Evolutionary conservation across 2,113 vertebrate species (phyloP), one percentile per base, ranked within the genome.

Genomic region (Meriones unguiculatus): DNA sequence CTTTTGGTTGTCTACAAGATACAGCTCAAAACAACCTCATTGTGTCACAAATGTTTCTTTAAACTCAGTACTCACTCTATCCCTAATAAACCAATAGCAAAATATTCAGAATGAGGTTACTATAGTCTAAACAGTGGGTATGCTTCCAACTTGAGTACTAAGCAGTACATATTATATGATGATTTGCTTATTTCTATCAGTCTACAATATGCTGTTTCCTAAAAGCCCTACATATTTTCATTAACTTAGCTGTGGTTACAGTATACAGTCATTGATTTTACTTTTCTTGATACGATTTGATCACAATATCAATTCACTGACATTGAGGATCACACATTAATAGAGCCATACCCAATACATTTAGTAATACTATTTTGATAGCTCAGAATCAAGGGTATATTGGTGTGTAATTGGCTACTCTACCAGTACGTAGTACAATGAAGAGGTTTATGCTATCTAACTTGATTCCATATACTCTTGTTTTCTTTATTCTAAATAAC

Each of bases 231-330:
- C 52, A 62, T 64, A 95, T 32, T 96, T 95, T 93, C 78, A 97
- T 89, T 75, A 50, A 97, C 72, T 85, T 95, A 92, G 7, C 1
- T 41, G 28, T 14, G 30, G 97, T 94, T 96, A 96, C 89, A 90
- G 77, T 89, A 30, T 67, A 69, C 0, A 81, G 7, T 25, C 93
- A 80, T n/a, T 90, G 64, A 38, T 89, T 97, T 97, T 94, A 92
- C 91, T 97, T 97, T 97, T 94, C 69, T 95, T 1, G 24, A 77
- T 95, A 87, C 95, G 1, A 11, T 97, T 97, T 97, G 54, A 96
- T 90, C 41, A 91, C 28, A 67, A 20, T 67, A 97, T 97, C 86
- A 94, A 90, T n/a, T 70, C 95, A 65, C 5, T 95, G 54, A 97
- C 92, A 50, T 30, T 95, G 14, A 64, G 86, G 85, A 93, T 35